phyloP scores from a whole-genome alignment of 1,140 invertebrate species.

The Battus philenor region DNA sequence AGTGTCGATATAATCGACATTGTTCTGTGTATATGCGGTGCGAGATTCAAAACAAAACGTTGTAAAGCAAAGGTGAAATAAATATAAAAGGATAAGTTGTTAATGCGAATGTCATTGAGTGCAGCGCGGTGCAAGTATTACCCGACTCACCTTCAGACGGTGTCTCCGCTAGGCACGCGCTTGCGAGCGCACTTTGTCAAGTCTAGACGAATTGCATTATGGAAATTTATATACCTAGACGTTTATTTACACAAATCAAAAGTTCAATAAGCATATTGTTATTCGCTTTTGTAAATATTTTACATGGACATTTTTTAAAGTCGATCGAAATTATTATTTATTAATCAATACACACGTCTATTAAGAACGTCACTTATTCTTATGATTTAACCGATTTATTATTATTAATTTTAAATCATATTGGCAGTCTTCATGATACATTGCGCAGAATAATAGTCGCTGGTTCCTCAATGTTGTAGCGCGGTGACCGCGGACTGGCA shows the following conservation, averaged over 20 bases:
- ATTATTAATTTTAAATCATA: no score
- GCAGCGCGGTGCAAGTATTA: slow-evolving; percentile 40
- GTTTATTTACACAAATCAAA: slow-evolving; percentile 26
- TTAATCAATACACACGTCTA: no score
- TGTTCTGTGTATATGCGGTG: slow-evolving; percentile 2
- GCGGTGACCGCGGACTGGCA: no score
- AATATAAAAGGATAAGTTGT: slow-evolving; percentile 14
- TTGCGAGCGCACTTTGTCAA: slow-evolving; percentile 37
- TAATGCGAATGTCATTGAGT: slow-evolving; percentile 21
- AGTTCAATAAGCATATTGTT: slow-evolving; percentile 12
- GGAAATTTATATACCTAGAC: slow-evolving; percentile 45
- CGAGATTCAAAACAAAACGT: slow-evolving; percentile 1
- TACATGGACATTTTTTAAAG: no score
- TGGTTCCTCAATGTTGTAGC: no score
- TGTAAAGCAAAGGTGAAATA: slow-evolving; percentile 8
- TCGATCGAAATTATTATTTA: no score
- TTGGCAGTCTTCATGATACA: no score
- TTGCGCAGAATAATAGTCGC: no score
- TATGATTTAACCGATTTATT: no score
- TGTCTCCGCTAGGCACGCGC: slow-evolving; percentile 35
- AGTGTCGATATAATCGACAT: no score
- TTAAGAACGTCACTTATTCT: no score
- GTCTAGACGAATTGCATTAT: slow-evolving; percentile 72
- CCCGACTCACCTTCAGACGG: slow-evolving; percentile 54
- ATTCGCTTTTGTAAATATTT: no score